Conservation (phyloP, 2,113 vertebrate species). For the Pimephales promelas region DNA sequence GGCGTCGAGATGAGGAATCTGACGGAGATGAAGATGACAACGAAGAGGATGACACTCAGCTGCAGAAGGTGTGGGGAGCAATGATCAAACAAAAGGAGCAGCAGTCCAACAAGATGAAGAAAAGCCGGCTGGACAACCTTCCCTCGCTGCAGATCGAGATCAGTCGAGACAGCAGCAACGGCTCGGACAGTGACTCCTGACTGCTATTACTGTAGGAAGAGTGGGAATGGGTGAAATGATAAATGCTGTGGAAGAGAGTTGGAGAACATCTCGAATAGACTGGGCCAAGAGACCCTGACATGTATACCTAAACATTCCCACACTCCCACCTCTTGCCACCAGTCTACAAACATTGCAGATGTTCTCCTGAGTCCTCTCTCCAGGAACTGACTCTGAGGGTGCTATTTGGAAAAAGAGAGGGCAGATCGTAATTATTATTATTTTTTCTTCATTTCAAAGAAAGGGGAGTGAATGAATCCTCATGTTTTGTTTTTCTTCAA, state of each 20-base stretch:
- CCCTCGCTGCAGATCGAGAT: constrained; percentile 98
- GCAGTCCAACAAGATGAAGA: constrained; percentile 83
- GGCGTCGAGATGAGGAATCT: constrained; percentile 49
- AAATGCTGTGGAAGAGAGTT: constrained; percentile 5
- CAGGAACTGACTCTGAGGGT: background rate
- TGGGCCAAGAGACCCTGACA: constrained; percentile 10
- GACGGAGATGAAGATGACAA: constrained; percentile 50
- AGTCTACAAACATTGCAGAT: background rate
- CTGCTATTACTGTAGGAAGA: background rate
- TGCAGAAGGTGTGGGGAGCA: constrained; percentile 94
- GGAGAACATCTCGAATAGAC: background rate
- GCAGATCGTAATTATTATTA: background rate
- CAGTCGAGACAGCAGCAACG: constrained; percentile 94
- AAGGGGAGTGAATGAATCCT: background rate
- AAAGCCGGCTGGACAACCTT: constrained; percentile 93
- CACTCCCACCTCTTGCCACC: constrained; percentile 16
- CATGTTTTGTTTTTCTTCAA: constrained; percentile 31
- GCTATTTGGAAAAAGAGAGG: background rate
- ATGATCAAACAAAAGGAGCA: constrained; percentile 96
- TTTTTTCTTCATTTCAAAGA: constrained; percentile 15
- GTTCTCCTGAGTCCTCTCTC: background rate
- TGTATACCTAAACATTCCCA: constrained; percentile 37
- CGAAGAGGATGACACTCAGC: constrained; percentile 91
- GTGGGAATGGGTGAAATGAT: constrained; percentile 1
- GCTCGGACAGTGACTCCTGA: constrained; percentile 92